phyloP scores from a whole-genome alignment of 2,888 invertebrate genomes.

The Megalurothrips usitatus region DNA sequence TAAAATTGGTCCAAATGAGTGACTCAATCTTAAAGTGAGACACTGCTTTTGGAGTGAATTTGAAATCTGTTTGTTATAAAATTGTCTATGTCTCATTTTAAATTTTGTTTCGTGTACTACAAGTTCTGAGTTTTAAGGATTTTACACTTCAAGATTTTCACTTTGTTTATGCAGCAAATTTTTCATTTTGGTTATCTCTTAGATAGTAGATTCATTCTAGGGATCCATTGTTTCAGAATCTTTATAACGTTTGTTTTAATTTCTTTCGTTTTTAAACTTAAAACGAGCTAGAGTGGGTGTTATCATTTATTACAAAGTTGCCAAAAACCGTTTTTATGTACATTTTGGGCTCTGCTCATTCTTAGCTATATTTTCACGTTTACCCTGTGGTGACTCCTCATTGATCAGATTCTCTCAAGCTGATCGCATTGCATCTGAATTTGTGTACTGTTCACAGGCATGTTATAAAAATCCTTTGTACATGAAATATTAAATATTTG shows the following conservation, averaged over 20 bases:
- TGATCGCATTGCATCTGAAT: background rate
- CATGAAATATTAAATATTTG: conserved; percentile 6
- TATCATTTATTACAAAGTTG: conserved; percentile 8
- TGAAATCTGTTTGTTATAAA: background rate
- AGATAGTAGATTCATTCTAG: background rate
- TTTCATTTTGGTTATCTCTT: background rate
- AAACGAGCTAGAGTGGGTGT: background rate
- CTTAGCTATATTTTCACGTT: conserved; percentile 13
- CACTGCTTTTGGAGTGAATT: background rate
- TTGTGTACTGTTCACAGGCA: background rate
- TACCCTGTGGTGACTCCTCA: background rate
- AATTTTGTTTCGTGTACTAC: background rate
- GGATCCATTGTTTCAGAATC: background rate
- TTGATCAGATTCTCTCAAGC: background rate
- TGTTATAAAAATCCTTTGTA: conserved; percentile 23
- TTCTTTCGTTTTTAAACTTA: background rate
- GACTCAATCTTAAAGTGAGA: background rate
- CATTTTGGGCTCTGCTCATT: background rate
- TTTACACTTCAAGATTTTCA: background rate
- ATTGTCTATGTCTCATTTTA: background rate
- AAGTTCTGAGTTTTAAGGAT: background rate
- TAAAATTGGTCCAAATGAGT: conserved; percentile 13
- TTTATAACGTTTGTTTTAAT: background rate
- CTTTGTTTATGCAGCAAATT: background rate
- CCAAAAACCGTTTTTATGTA: conserved; percentile 11